Evolutionary conservation across 2,797 vertebrate species (phyloP), one percentile per base, ranked within the genome.

Genomic region (Falco peregrinus): DNA sequence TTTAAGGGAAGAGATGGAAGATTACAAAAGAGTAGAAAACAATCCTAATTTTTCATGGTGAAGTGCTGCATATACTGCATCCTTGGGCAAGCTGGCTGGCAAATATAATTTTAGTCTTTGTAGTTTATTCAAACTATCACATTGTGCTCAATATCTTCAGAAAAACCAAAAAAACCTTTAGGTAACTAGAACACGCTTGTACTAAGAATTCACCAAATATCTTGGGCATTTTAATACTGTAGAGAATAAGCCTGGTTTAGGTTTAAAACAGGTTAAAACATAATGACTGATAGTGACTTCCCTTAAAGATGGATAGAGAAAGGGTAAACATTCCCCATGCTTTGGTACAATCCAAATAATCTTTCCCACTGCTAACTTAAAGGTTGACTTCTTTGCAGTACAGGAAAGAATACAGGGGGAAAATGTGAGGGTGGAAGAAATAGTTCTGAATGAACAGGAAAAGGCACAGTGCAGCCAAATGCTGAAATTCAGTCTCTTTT

Each of bases 61-160:
- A 87, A 82, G 24, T 74, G 41, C 19, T 78, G 25, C 37, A 70
- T 15, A 24, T 31, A 45, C 31, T 91, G 5, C 22, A 70, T 83
- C 3, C 2, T 56, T 89, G 57, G 82, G 29, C 29, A 78, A 71
- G 61, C 14, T 82, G 47, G 9, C 25, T 63, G 14, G n/a, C 22
- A 87, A 82, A 63, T 26, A 45, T 57, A 35, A 83, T 95, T 76
- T 89, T 65, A 70, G n/a, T 77, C 28, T 95, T 82, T 74, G n/a
- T 69, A 47, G 29, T 71, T 81, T 85, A 69, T 61, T 81, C 53
- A 56, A 67, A 45, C 28, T 84, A 84, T 9, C 7, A 59, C 63
- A 33, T 16, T 64, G 35, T 83, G 11, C 73, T 77, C 64, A 81
- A 1, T 90, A 63, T 19, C 19, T 39, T 57, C 31, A 53, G 17